Base-by-base conservation (phyloP, 2,888 invertebrate genomes). In the Apamea monoglypha region DNA sequence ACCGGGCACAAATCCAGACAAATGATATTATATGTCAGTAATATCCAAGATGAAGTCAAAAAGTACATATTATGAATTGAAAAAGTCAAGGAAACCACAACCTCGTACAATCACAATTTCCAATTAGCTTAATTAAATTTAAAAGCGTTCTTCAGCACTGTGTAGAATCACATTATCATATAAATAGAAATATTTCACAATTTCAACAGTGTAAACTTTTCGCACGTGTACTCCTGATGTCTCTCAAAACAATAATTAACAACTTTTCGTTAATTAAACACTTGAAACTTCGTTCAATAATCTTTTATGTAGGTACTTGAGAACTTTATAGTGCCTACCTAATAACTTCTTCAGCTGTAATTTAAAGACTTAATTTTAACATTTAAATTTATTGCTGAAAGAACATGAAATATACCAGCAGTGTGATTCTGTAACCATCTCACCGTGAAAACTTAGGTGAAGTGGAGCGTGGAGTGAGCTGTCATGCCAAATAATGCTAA, bases 271-370 rank as follows among this genome's bases (percentile, higher is more conserved):
- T 80, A 81, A 81, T 81, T 56, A 72, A 67, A 50, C 40, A 66
- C 74, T 81, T 81, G 36, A 73, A 81, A 80, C 66, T 80, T 67
- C 50, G 56, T 40, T 66, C 16, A 66, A 66, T 66, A 32, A 80
- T 59, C 21, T 82, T 74, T 59, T 59, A 81, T 14, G 14, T 47
- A n/a, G 21, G 21, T 53, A 40, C 82, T 81, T 66, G 29, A 32
- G 10, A 44, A 66, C 44, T 47, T 47, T 18, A 81, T 47, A 47
- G 32, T 36, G 59, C 29, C 40, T 59, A 29, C 36, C 66, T 59
- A 40, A 67, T 67, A 32, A 74, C 29, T 81, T 59, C 47, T 40
- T 59, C 29, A 50, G 21, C 7, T 47, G 47, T 66, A 32, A 69
- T 56, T 12, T 69, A 32, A 44, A 53, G 44, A 14, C 12, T 25